Base-by-base conservation (phyloP, 2,888 invertebrate genomes). In the Eremobia ochroleuca region DNA sequence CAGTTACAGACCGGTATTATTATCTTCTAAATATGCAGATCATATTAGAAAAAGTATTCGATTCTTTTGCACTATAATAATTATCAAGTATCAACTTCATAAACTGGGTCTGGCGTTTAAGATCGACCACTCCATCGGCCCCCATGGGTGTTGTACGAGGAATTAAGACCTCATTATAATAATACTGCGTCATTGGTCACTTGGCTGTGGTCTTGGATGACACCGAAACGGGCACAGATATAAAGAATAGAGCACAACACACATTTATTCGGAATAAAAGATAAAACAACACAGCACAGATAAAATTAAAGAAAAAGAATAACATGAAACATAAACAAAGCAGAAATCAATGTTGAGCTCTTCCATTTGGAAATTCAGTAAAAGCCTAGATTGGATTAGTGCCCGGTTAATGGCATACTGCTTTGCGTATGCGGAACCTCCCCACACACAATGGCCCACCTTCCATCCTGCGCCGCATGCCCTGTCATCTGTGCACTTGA, bases 151-250 rank as follows among this genome's bases (percentile, higher is more conserved):
- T 18, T 31, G 79, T 28, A 61, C n/a, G 5, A 65, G n/a, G 21
- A 79, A 79, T 79, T 68, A 77, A 31, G 43, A 18, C 15, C 52
- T 68, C 79, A 68, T 62, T 76, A 62, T 77, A 62, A 62, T 46
- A 46, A 46, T 28, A 52, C 40, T 40, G 61, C 28, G 6, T n/a
- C 49, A 59, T 59, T 79, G 49, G 6, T 49, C 31, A 11, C 21
- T 31, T 6, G 4, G 31, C 52, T 77, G 6, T 37, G 9, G 34
- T 15, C 15, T 18, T 31, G 4, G 34, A 3, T 73, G n/a, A 72
- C 28, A 28, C 11, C 25, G 18, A 2, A 66, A 21, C 28, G 43
- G 13, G 43, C 21, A 15, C n/a, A 21, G n/a, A 21, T 21, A 21
- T 34, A 8, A 21, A 28, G 21, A 43, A 43, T 43, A 66, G 6